Conservation (phyloP, 2,113 vertebrate genomes). For the Varanus komodoensis region DNA sequence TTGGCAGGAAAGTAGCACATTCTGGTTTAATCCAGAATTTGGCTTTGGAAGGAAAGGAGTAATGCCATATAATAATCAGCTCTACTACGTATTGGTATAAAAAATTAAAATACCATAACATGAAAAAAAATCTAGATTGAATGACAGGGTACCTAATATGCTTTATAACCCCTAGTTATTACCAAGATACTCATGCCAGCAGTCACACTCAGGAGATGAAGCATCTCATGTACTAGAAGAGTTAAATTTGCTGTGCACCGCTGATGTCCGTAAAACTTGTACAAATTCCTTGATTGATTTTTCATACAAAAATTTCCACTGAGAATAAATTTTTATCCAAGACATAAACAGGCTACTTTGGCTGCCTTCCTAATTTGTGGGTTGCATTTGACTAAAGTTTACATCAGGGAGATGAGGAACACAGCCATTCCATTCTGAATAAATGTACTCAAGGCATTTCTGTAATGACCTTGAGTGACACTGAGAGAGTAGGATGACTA, state of each 20-base stretch:
- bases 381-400: slow-evolving; percentile 7
- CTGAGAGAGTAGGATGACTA: slow-evolving; percentile 11
- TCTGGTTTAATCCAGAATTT: slow-evolving; percentile 11
- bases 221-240: not conserved
- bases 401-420: slow-evolving; percentile 6
- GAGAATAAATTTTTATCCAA: slow-evolving; percentile 57
- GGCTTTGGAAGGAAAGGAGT: not conserved
- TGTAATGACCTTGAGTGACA: slow-evolving; percentile 33
- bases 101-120: not conserved
- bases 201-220: not conserved
- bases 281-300: slow-evolving; percentile 41
- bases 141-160: not conserved
- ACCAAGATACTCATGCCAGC: not conserved
- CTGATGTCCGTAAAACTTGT: not conserved
- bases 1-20: not conserved
- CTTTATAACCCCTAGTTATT: not conserved
- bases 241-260: slow-evolving; percentile 25
- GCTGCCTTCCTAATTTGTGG: slow-evolving; percentile 54
- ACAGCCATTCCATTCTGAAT: slow-evolving; percentile 25
- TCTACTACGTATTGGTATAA: not conserved
- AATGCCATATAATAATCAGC: not conserved
- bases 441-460: slow-evolving; percentile 25
- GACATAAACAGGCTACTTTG: slow-evolving; percentile 28
- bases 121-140: not conserved
- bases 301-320: slow-evolving; percentile 36